Base-by-base conservation (phyloP, 2,888 invertebrate genomes). In the Malacosoma neustria region DNA sequence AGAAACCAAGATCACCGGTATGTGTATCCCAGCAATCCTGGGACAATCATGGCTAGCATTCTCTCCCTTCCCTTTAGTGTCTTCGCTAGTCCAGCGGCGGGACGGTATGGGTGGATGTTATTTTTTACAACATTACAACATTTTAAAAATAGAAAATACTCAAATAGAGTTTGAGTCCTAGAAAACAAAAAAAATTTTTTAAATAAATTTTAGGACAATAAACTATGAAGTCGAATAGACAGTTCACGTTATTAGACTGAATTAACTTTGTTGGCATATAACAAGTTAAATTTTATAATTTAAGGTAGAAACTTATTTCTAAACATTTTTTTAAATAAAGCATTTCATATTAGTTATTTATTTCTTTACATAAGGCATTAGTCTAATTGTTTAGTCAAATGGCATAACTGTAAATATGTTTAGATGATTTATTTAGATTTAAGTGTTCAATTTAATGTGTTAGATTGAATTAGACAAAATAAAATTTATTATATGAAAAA, bases 281-380 rank as follows among this genome's bases (percentile, higher is more conserved):
- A 73, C 71, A 64, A 69, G 59, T 71, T 71, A 54, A 54, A 66
- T 66, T 67, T 61, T 76, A 75, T 70, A 72, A 66, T 61, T 70
- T 72, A 77, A 72, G 71, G 69, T 72, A 74, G 72, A 57, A 60
- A 68, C 73, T 73, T 72, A 66, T 74, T 72, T 59, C 57, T 72
- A 36, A 74, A 62, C 61, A 63, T 72, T 71, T 72, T 72, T 75
- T 79, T 76, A 64, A 75, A 73, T 72, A 57, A 69, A 80, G 81
- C 79, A 84, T 84, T 84, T 82, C 80, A 81, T 82, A 79, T 77
- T 81, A 74, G 80, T 82, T 82, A 82, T 82, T 84, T 84, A 82
- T 82, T 82, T 74, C 68, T 74, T 68, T 75, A 69, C 60, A 67
- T 79, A 75, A 76, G 73, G 72, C 68, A 70, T 75, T 80, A 81